These are phyloP conservation scores for Amiota communis DNA, from an alignment of 2,888 invertebrate species.

Conservation along the genomic window DNA sequence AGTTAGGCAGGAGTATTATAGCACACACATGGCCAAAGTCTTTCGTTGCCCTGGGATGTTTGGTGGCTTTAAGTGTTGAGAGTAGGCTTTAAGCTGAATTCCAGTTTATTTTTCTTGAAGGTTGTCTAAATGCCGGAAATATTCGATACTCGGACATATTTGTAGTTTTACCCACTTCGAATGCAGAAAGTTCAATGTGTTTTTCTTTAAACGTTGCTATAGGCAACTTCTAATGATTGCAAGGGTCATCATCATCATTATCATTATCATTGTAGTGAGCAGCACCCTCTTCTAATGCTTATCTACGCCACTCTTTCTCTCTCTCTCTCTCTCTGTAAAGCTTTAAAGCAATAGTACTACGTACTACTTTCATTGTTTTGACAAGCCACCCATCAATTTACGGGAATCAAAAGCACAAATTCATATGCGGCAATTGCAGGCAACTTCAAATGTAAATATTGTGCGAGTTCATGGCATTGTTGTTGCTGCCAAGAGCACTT, in stretches of 20 bases:
- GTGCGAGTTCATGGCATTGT: conserved; percentile 13
- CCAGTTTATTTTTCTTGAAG: background rate
- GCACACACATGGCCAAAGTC: background rate
- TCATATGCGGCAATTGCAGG: conserved; percentile 46
- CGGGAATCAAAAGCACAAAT: conserved; percentile 33
- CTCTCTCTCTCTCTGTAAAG: background rate
- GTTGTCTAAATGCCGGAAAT: background rate
- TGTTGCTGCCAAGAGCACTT: background rate
- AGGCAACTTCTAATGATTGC: conserved; percentile 12
- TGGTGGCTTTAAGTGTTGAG: background rate
- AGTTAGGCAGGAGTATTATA: background rate
- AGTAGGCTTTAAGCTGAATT: background rate
- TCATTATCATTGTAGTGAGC: no score
- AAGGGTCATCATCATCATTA: background rate
- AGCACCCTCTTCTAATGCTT: no score
- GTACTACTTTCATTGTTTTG: background rate
- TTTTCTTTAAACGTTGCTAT: background rate
- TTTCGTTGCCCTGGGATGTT: conserved; percentile 1
- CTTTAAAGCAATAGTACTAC: background rate
- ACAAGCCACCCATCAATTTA: background rate
- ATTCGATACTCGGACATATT: background rate
- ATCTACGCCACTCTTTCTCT: background rate
- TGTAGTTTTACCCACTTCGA: background rate
- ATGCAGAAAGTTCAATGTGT: background rate
- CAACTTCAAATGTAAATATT: conserved; percentile 65